A percentile compares a stretch with the other conserved stretches of the same genome.
Evolutionary conservation across 2,888 invertebrate genomes (phyloP).

Genomic region (Chymomyza amoena): DNA sequence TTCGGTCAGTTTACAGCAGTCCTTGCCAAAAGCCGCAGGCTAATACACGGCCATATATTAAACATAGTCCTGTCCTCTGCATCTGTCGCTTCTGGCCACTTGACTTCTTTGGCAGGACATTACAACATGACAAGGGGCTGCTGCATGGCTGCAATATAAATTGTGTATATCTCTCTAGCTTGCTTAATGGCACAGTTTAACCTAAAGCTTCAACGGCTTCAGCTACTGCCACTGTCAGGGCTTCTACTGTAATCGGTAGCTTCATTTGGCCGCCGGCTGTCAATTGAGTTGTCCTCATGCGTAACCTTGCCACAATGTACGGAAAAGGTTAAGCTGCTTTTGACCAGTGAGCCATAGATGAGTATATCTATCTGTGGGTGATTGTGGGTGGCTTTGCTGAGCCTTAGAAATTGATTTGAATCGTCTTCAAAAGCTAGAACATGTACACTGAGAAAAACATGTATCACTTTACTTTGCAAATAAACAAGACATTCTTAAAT

Average conservation of each 20-base stretch:
- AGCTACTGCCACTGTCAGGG: background rate
- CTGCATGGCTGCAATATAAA: conserved; percentile 22
- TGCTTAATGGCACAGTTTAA: conserved; percentile 42
- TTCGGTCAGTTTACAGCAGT: background rate
- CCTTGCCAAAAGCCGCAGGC: background rate
- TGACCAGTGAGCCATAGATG: background rate
- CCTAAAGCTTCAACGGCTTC: conserved; percentile 34
- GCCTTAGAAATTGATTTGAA: background rate
- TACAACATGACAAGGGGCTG: background rate
- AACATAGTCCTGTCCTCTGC: background rate
- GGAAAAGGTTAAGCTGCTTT: background rate
- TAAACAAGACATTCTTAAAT: too few species aligned
- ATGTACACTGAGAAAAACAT: too few species aligned
- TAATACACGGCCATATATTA: too few species aligned
- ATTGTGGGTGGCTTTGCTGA: background rate
- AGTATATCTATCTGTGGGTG: background rate
- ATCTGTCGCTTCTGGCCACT: background rate
- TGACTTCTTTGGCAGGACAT: background rate
- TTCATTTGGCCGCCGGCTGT: background rate
- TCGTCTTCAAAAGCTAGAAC: background rate
- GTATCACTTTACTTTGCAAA: too few species aligned
- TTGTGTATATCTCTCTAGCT: conserved; percentile 36
- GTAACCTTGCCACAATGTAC: background rate
- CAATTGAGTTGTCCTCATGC: background rate
- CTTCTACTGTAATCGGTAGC: background rate